Evolutionary conservation across 1,140 invertebrate species (phyloP).

Genomic region (Drosophila pallidifrons): DNA sequence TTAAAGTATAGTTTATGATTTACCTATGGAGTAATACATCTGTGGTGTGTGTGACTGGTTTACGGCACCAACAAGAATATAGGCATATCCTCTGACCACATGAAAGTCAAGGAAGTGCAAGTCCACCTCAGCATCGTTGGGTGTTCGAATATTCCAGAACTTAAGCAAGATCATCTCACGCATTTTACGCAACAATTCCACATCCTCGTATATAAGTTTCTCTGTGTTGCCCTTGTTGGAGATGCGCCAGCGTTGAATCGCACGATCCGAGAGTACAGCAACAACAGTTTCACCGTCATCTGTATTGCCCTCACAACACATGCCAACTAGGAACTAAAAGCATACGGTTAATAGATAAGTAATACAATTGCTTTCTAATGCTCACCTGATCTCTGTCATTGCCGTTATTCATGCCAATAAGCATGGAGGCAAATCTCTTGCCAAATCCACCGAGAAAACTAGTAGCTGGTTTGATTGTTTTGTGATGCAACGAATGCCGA

Average conservation of each 20-base stretch:
- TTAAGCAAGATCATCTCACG: constrained; percentile 76
- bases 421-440: constrained; percentile 92
- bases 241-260: constrained; percentile 77
- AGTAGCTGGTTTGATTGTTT: constrained; percentile 90
- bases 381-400: constrained; percentile 92
- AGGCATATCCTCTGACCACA: constrained; percentile 88
- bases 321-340: constrained; percentile 66
- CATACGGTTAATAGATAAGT: neutral
- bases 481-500: constrained; percentile 89
- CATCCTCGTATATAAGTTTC: constrained; percentile 78
- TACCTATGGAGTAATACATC: constrained; percentile 90
- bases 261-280: constrained; percentile 74
- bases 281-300: constrained; percentile 58
- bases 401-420: constrained; percentile 92
- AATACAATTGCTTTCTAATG: neutral
- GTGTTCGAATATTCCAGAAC: constrained; percentile 72
- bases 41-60: constrained; percentile 88
- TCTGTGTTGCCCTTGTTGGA: constrained; percentile 72
- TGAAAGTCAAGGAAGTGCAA: constrained; percentile 91
- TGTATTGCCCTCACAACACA: constrained; percentile 65
- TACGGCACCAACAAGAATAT: constrained; percentile 90
- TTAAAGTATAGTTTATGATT: neutral
- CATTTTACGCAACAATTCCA: constrained; percentile 71
- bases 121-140: constrained; percentile 82
- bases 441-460: constrained; percentile 96